phyloP scores from a whole-genome alignment of 2,888 invertebrate genomes.

The Phorcus lineatus region DNA sequence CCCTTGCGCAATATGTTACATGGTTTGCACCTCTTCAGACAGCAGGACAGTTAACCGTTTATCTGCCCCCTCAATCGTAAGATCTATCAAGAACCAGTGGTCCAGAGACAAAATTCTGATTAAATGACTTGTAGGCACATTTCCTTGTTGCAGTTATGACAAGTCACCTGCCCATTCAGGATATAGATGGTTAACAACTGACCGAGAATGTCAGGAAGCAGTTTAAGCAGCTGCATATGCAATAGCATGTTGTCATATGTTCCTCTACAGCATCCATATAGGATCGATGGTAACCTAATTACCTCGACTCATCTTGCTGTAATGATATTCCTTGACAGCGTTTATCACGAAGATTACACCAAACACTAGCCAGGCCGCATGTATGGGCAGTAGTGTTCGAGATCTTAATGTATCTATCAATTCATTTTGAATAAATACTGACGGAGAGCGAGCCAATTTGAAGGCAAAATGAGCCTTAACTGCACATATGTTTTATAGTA shows the following conservation, averaged over 20 bases:
- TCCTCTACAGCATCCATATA: background rate
- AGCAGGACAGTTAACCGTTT: too few relatives aligned
- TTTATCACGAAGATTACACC: background rate
- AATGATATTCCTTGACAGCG: background rate
- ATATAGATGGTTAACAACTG: too few relatives aligned
- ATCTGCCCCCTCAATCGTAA: too few relatives aligned
- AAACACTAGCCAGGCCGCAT: slow-evolving; percentile 1
- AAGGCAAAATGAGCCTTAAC: too few relatives aligned
- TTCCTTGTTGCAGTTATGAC: background rate
- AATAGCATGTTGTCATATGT: background rate
- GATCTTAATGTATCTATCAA: background rate
- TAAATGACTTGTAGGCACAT: too few relatives aligned
- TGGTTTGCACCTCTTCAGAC: too few relatives aligned
- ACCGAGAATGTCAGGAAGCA: too few relatives aligned
- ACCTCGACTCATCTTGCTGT: background rate
- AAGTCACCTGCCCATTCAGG: background rate
- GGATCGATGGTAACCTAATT: background rate
- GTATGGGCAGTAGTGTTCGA: background rate
- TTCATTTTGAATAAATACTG: slow-evolving; percentile 1
- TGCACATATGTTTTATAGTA: too few relatives aligned
- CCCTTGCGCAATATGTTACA: too few relatives aligned
- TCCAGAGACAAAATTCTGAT: too few relatives aligned
- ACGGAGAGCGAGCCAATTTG: background rate
- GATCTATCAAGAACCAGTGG: too few relatives aligned
- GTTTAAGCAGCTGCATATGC: background rate